Evolutionary conservation across 2,797 vertebrate species (phyloP).

Genomic region (Neostethus bicornis): DNA sequence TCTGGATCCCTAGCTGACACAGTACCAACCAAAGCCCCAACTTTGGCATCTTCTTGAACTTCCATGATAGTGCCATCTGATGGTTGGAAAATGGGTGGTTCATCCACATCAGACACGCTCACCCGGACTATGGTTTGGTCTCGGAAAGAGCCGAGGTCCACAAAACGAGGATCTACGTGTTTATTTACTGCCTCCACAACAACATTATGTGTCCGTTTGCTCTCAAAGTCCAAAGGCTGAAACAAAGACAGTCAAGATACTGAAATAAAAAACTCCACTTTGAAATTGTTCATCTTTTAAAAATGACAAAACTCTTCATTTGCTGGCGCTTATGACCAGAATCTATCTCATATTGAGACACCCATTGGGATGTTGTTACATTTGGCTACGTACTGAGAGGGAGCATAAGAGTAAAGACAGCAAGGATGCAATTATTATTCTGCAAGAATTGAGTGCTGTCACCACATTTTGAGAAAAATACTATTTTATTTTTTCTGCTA

Average conservation of each 20-base stretch:
- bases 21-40: slow-evolving; percentile 89
- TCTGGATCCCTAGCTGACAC: slow-evolving; percentile 93
- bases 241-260: neutral
- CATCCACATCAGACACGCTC: slow-evolving; percentile 89
- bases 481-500: neutral
- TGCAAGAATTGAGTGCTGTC: neutral
- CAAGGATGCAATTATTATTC: neutral
- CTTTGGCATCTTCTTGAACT: slow-evolving; percentile 91
- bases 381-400: neutral
- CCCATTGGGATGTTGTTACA: neutral
- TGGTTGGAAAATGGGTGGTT: slow-evolving; percentile 91
- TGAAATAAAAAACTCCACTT: neutral
- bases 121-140: slow-evolving; percentile 94
- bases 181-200: slow-evolving; percentile 97
- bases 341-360: neutral
- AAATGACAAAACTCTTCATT: neutral
- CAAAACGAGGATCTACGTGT: slow-evolving; percentile 90
- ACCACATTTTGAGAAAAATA: neutral
- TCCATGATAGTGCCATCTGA: slow-evolving; percentile 85
- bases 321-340: neutral
- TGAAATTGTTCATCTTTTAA: neutral
- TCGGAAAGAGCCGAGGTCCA: slow-evolving; percentile 91
- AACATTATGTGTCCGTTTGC: slow-evolving; percentile 89
- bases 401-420: neutral
- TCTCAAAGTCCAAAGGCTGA: slow-evolving; percentile 93